phyloP scores from a whole-genome alignment of 2,797 vertebrate genomes.

The Mallotus villosus region DNA sequence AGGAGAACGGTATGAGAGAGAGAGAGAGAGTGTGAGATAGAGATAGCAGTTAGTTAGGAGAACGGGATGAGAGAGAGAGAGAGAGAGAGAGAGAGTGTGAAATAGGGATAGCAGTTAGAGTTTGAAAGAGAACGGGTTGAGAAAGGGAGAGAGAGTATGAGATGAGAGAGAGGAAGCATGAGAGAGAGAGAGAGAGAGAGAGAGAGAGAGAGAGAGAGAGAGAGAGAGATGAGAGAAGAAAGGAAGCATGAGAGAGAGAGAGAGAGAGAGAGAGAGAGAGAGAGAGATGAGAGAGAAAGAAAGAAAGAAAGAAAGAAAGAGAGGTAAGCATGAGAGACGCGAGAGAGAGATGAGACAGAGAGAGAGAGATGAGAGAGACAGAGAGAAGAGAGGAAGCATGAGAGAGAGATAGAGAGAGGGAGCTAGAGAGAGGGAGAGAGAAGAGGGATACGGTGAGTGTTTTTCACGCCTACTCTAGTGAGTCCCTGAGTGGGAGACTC shows the following conservation, averaged over 20 bases:
- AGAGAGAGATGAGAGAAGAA: neutral
- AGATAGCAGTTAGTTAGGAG: conserved; percentile 1
- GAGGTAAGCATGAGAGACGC: no score
- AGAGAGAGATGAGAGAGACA: no score
- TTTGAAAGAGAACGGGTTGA: neutral
- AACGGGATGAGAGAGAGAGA: neutral
- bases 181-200: neutral
- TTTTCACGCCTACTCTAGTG: neutral
- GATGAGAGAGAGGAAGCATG: neutral
- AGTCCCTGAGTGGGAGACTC: neutral
- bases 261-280: neutral
- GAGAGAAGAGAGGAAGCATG: neutral
- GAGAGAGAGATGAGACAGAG: no score
- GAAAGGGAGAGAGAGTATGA: neutral
- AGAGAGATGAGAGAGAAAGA: neutral
- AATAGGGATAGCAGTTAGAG: neutral
- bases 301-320: neutral
- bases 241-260: neutral
- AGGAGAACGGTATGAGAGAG: neutral
- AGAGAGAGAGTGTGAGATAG: no score
- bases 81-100: neutral
- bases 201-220: neutral
- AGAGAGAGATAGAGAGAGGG: neutral
- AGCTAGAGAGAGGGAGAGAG: neutral
- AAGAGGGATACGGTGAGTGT: neutral